phyloP scores from a whole-genome alignment of 2,113 vertebrate genomes.

The Seriola rivoliana region DNA sequence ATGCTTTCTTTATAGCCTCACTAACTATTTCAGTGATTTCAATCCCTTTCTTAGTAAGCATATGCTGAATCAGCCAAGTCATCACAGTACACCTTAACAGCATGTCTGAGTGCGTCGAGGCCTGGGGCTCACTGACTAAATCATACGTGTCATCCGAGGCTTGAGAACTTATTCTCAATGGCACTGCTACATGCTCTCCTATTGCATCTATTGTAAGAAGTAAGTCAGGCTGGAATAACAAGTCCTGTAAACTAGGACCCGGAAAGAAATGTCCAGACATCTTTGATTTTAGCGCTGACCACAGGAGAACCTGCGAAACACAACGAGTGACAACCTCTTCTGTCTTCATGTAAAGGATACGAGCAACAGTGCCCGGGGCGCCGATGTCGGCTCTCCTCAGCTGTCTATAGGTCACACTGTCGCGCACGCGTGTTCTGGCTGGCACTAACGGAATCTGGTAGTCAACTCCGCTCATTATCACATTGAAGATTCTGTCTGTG shows the following conservation, averaged over 20 bases:
- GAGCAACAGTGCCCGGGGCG: neutral
- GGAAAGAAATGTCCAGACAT: neutral
- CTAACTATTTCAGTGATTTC: neutral
- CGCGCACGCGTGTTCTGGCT: neutral
- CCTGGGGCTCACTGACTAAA: neutral
- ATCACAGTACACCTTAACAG: neutral
- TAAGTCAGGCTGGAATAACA: neutral
- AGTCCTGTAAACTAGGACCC: too few relatives aligned
- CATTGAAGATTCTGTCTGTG: neutral
- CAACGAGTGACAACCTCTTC: constrained; percentile 12
- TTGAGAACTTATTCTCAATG: neutral
- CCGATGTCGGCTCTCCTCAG: too few relatives aligned
- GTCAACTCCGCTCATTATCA: neutral
- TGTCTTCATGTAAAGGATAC: constrained; percentile 21
- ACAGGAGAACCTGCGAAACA: neutral
- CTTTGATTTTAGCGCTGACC: neutral
- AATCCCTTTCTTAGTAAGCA: neutral
- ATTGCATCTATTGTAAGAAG: neutral
- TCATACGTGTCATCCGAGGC: neutral
- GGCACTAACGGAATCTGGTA: neutral
- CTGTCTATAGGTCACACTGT: neutral
- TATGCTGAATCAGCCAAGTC: neutral
- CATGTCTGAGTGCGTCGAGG: neutral
- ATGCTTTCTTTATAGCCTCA: neutral
- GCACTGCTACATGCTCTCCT: neutral